phyloP scores from a whole-genome alignment of 1,140 invertebrate species.

The Pissodes strobi region DNA sequence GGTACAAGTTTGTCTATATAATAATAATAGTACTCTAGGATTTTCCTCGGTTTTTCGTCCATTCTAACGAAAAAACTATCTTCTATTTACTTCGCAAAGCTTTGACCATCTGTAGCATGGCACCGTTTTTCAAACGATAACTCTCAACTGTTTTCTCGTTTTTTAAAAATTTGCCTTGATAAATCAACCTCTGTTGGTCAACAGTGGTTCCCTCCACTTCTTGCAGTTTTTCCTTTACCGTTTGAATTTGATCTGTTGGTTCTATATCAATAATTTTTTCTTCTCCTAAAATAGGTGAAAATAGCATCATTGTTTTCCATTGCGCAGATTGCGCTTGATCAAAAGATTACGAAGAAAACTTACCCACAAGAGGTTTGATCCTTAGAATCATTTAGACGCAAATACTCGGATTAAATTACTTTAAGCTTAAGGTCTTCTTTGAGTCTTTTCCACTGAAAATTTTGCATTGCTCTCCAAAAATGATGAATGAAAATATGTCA shows the following conservation, averaged over 20 bases:
- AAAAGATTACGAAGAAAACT: too few relatives aligned
- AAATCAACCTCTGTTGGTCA: constrained; percentile 48
- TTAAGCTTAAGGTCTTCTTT: too few relatives aligned
- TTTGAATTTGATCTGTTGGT: constrained; percentile 42
- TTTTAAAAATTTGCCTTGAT: constrained; percentile 48
- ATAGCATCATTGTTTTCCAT: neutral
- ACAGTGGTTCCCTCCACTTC: constrained; percentile 42
- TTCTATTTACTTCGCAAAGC: constrained; percentile 40
- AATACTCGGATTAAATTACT: too few relatives aligned
- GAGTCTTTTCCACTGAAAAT: too few relatives aligned
- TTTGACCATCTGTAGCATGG: constrained; percentile 45
- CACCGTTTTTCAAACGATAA: constrained; percentile 47
- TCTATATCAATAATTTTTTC: constrained; percentile 48
- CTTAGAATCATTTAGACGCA: constrained; percentile 35
- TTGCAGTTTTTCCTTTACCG: constrained; percentile 47
- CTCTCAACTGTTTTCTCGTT: constrained; percentile 45
- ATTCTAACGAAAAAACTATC: neutral
- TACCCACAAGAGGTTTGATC: constrained; percentile 30
- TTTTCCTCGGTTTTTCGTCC: neutral
- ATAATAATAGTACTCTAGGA: neutral
- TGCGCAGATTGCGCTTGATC: neutral
- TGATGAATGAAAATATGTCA: too few relatives aligned
- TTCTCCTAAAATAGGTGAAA: constrained; percentile 33
- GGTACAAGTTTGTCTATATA: neutral
- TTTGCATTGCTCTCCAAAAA: too few relatives aligned